Percentiles rank a stretch among this genome's conserved stretches.
Evolutionary conservation across 2,797 vertebrate genomes (phyloP).

Genomic region (Parambassis ranga): DNA sequence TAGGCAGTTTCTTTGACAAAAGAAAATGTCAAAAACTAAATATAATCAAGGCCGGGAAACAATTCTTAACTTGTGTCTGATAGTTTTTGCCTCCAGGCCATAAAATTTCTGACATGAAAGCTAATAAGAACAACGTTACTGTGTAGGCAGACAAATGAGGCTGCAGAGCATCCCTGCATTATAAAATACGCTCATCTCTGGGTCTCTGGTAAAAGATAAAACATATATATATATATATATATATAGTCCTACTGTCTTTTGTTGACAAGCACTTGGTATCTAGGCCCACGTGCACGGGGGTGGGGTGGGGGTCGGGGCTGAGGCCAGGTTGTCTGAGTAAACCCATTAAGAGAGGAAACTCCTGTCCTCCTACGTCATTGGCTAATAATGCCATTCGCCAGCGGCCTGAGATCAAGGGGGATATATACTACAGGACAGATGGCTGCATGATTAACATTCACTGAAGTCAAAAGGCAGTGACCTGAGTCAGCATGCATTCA

Average conservation of each 20-base stretch:
- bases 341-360: slow-evolving; percentile 62
- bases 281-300: no score
- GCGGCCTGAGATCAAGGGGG: slow-evolving; percentile 50
- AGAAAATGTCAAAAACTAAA: slow-evolving; percentile 40
- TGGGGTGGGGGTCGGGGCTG: no score
- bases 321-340: slow-evolving; percentile 38
- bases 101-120: neutral
- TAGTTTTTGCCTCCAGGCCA: neutral
- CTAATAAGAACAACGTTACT: slow-evolving; percentile 7
- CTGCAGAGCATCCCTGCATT: neutral
- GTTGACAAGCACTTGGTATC: slow-evolving; percentile 2
- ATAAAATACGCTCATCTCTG: neutral
- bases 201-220: neutral
- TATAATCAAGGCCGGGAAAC: slow-evolving; percentile 31
- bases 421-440: slow-evolving; percentile 58
- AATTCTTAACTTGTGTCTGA: slow-evolving; percentile 14
- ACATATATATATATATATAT: no score
- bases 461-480: slow-evolving; percentile 27
- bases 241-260: neutral
- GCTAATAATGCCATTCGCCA: slow-evolving; percentile 53
- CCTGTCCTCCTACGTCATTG: slow-evolving; percentile 67
- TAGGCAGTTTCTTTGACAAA: slow-evolving; percentile 21
- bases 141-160: neutral
- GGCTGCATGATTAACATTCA: slow-evolving; percentile 62
- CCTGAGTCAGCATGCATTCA: slow-evolving; percentile 13